A percentile compares a stretch with the other conserved stretches of the same genome.
These are phyloP conservation scores for Bufo gargarizans DNA, from an alignment of 2,113 vertebrate species.

Conservation along the genomic window DNA sequence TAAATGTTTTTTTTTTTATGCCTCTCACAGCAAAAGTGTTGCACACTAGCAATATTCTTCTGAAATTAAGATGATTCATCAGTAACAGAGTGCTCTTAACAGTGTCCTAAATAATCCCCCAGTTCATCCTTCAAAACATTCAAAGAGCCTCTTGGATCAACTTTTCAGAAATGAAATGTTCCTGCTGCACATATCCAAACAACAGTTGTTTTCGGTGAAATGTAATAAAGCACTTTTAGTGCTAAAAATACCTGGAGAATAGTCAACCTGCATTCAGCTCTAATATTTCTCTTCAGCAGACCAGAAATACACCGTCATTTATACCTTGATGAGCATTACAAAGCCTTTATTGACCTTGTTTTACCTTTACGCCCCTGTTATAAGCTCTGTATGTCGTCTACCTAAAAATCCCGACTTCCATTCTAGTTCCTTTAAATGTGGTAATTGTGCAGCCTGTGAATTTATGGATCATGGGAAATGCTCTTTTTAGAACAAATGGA, in stretches of 20 bases:
- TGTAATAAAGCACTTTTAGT: background rate
- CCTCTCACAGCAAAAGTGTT: background rate
- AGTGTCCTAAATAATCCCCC: background rate
- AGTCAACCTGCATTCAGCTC: background rate
- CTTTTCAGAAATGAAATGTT: background rate
- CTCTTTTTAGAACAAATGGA: background rate
- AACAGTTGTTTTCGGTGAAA: background rate
- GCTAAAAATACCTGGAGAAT: background rate
- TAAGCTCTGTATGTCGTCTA: background rate
- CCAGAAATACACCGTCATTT: background rate
- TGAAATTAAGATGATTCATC: background rate
- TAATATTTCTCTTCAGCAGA: background rate
- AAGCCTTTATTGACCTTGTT: background rate
- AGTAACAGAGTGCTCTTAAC: background rate
- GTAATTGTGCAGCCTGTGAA: conserved; percentile 22
- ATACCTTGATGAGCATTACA: background rate
- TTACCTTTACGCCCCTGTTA: background rate
- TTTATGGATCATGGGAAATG: conserved; percentile 9
- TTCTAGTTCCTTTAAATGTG: conserved; percentile 11
- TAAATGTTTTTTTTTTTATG: background rate
- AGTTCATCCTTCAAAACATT: background rate
- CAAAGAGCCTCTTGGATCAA: background rate
- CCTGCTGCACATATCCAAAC: background rate
- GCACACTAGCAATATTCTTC: background rate
- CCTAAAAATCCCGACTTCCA: background rate